phyloP scores from a whole-genome alignment of 1,140 invertebrate species.

The Drosophila nasuta region DNA sequence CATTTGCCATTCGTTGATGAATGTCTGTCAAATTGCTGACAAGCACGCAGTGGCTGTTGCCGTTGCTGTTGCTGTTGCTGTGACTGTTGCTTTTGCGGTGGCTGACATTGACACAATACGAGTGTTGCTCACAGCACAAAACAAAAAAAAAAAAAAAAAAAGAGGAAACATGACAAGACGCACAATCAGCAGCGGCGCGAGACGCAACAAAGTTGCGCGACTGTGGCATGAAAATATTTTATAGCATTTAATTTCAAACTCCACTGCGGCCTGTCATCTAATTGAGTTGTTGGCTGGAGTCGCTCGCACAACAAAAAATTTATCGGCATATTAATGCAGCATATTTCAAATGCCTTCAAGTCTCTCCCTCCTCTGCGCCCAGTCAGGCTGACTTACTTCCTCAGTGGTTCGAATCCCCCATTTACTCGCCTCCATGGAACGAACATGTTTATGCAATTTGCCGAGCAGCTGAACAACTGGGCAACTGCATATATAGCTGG shows the following conservation, averaged over 20 bases:
- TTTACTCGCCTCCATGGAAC: constrained; percentile 36
- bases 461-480: constrained; percentile 18
- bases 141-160: too few species aligned
- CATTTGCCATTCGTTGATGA: constrained; percentile 58
- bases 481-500: constrained; percentile 13
- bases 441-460: constrained; percentile 80
- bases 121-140: constrained; percentile 1
- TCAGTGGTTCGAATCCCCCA: constrained; percentile 34
- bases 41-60: constrained; percentile 65
- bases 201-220: constrained; percentile 58
- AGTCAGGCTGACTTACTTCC: constrained; percentile 67
- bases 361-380: constrained; percentile 18
- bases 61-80: constrained; percentile 12
- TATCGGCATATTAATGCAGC: constrained; percentile 82
- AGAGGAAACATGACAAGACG: constrained; percentile 3
- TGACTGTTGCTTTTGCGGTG: constrained; percentile 2
- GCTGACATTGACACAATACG: constrained; percentile 63
- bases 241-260: constrained; percentile 75
- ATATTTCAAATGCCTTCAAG: constrained; percentile 73
- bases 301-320: constrained; percentile 53
- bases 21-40: constrained; percentile 82
- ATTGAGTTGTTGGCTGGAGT: constrained; percentile 73
- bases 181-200: not conserved
- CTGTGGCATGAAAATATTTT: constrained; percentile 66
- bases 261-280: constrained; percentile 64